phyloP scores from a whole-genome alignment of 2,797 vertebrate species.

The Leptatherina wallacei region DNA sequence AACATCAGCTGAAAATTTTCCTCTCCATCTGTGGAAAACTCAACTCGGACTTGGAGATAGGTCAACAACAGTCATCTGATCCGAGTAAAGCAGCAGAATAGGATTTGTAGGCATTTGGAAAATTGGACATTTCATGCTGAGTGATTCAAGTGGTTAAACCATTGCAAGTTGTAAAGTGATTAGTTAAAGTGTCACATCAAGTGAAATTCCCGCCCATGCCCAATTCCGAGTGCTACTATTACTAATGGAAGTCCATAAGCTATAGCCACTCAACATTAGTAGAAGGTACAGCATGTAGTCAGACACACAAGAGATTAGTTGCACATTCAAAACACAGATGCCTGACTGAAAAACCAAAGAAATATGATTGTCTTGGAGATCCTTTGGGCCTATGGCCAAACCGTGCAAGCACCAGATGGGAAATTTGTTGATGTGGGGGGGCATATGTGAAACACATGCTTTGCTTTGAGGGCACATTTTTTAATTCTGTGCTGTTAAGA shows the following conservation, averaged over 20 bases:
- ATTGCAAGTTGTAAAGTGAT: slow-evolving; percentile 34
- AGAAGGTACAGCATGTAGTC: slow-evolving; percentile 5
- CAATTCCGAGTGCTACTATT: slow-evolving; percentile 51
- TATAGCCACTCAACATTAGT: neutral
- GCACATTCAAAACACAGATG: slow-evolving; percentile 42
- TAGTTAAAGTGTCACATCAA: slow-evolving; percentile 61
- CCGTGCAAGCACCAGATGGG: slow-evolving; percentile 38
- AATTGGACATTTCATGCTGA: slow-evolving; percentile 60
- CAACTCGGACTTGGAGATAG: slow-evolving; percentile 8
- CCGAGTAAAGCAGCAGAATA: slow-evolving; percentile 41
- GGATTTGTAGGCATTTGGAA: slow-evolving; percentile 60
- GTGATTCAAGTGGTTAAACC: slow-evolving; percentile 24
- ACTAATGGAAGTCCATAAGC: slow-evolving; percentile 34
- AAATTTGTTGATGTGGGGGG: slow-evolving; percentile 24
- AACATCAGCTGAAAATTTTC: slow-evolving; percentile 15
- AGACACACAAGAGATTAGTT: slow-evolving; percentile 45
- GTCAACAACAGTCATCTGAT: slow-evolving; percentile 40
- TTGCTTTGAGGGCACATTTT: slow-evolving; percentile 48
- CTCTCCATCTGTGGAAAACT: slow-evolving; percentile 20
- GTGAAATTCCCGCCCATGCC: slow-evolving; percentile 70
- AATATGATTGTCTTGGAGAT: slow-evolving; percentile 52
- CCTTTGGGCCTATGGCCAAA: slow-evolving; percentile 33
- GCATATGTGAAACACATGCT: slow-evolving; percentile 45
- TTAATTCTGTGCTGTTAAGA: slow-evolving; percentile 31
- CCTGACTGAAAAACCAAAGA: slow-evolving; percentile 71